These are phyloP conservation scores for Idaea straminata DNA, from an alignment of 2,888 invertebrate species.

Conservation along the genomic window DNA sequence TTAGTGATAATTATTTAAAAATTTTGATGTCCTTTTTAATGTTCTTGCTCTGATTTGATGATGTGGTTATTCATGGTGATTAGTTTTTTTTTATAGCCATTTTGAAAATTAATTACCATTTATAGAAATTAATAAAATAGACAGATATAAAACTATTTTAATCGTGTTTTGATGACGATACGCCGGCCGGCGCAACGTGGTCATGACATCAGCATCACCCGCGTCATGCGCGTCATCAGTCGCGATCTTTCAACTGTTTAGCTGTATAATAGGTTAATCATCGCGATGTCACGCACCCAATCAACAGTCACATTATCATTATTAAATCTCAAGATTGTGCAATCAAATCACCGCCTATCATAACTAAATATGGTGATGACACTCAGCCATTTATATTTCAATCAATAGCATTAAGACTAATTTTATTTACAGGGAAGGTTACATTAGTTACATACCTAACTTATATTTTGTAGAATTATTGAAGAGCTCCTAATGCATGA, in stretches of 20 bases:
- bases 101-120: neutral
- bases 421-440: constrained; percentile 7
- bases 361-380: constrained; percentile 38
- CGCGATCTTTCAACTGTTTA: constrained; percentile 52
- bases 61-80: neutral
- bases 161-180: constrained; percentile 47
- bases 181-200: constrained; percentile 42
- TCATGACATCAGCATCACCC: constrained; percentile 67
- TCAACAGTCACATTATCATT: constrained; percentile 50
- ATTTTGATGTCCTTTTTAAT: neutral
- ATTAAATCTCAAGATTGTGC: constrained; percentile 50
- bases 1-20: neutral
- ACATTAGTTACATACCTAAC: neutral
- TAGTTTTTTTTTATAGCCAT: neutral
- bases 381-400: constrained; percentile 24
- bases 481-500: constrained; percentile 16
- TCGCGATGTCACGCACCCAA: constrained; percentile 54
- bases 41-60: neutral
- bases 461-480: constrained; percentile 1
- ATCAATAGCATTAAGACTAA: constrained; percentile 13
- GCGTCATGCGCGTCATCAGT: constrained; percentile 69
- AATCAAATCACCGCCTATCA: constrained; percentile 33
- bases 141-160: neutral
- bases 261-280: constrained; percentile 55
- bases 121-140: neutral